Evolutionary conservation across 2,888 invertebrate species (phyloP).

Genomic region (Thereva nobilitata): DNA sequence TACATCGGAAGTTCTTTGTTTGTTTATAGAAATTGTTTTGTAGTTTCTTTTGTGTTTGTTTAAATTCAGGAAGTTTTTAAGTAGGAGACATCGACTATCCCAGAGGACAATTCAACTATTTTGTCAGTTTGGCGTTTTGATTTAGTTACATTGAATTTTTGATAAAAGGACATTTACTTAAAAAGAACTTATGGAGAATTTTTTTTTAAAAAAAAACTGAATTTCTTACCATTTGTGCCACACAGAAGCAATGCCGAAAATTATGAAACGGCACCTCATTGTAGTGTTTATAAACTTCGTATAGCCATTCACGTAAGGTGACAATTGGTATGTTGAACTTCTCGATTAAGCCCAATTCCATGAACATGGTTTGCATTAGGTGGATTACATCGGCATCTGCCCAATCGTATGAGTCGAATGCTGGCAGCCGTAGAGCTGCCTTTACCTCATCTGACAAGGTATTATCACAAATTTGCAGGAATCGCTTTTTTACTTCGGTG

Average conservation of each 20-base stretch:
- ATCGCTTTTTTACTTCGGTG: slow-evolving; percentile 58
- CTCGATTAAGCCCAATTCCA: slow-evolving; percentile 73
- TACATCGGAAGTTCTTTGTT: too few relatives aligned
- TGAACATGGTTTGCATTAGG: slow-evolving; percentile 79
- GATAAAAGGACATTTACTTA: slow-evolving; percentile 1
- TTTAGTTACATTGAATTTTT: too few relatives aligned
- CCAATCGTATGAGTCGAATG: slow-evolving; percentile 83
- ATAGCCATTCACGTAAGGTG: slow-evolving; percentile 71
- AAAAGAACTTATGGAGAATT: background rate
- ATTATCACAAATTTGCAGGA: slow-evolving; percentile 59
- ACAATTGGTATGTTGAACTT: slow-evolving; percentile 76
- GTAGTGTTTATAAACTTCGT: slow-evolving; percentile 78
- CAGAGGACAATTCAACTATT: too few relatives aligned
- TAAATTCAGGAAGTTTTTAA: too few relatives aligned
- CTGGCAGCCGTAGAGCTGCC: slow-evolving; percentile 57
- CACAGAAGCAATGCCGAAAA: slow-evolving; percentile 85
- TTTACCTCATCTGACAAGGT: slow-evolving; percentile 58
- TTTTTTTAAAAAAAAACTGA: slow-evolving; percentile 3
- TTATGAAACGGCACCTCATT: slow-evolving; percentile 87
- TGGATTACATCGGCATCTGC: slow-evolving; percentile 78
- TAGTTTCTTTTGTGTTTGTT: too few relatives aligned
- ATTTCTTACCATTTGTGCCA: slow-evolving; percentile 78
- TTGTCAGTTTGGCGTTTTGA: too few relatives aligned
- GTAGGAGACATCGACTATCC: too few relatives aligned
- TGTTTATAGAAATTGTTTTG: too few relatives aligned